Conservation (phyloP, 2,888 invertebrate species). For the Drosophila nigricruria region DNA sequence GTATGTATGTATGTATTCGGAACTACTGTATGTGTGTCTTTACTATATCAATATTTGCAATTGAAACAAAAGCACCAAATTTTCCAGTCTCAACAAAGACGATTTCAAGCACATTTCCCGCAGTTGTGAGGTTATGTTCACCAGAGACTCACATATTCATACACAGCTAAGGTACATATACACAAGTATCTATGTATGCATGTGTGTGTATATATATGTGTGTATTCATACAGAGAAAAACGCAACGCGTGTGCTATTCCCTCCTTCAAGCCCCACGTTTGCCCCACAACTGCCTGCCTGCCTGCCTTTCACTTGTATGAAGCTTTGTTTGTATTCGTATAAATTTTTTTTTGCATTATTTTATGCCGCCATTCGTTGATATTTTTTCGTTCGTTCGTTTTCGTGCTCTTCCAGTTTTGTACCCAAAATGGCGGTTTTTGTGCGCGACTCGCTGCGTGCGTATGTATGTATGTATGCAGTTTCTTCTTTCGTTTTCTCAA, state of each 20-base stretch:
- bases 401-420: constrained; percentile 65
- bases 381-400: constrained; percentile 64
- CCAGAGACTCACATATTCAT: constrained; percentile 32
- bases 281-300: constrained; percentile 47
- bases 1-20: constrained; percentile 1
- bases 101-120: constrained; percentile 69
- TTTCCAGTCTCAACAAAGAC: constrained; percentile 53
- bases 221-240: constrained; percentile 21
- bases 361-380: constrained; percentile 68
- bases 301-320: constrained; percentile 67
- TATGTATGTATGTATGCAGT: constrained; percentile 44
- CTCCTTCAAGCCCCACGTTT: constrained; percentile 40
- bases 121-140: constrained; percentile 72
- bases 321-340: constrained; percentile 66
- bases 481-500: constrained; percentile 60
- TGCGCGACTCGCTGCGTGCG: constrained; percentile 37
- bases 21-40: constrained; percentile 8
- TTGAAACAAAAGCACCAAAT: constrained; percentile 35
- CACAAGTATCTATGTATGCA: constrained; percentile 15
- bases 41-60: constrained; percentile 30
- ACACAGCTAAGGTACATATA: constrained; percentile 6
- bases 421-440: constrained; percentile 74
- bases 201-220: not conserved
- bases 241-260: constrained; percentile 37
- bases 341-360: constrained; percentile 68